Base-by-base conservation (phyloP, 2,888 invertebrate species). In the Trachelus stipa region DNA sequence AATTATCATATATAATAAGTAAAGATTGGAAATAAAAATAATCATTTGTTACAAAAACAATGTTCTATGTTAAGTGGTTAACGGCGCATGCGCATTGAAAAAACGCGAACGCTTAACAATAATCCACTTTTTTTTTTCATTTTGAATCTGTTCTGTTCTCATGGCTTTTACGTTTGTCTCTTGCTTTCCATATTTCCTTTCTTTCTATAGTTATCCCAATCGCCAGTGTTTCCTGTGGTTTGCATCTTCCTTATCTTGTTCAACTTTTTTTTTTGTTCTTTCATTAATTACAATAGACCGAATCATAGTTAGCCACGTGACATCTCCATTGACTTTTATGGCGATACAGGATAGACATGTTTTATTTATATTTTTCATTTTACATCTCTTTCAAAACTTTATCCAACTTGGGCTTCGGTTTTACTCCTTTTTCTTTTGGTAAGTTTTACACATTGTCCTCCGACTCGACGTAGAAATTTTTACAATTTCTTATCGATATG, bases 1-100 rank as follows among this genome's bases (percentile, higher is more conserved):
- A 82, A 83, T 79, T 73, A 74, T 84, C 71, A 83, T 83, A 79
- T 79, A 81, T 83, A 85, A 85, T 87, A 86, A 84, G 84, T 85
- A 86, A 87, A 87, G 84, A 83, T 85, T 82, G 85, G 84, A 84
- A 87, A 87, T 87, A 87, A 87, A 88, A 87, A 86, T 87, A 88
- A 85, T 87, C 78, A 87, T 85, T 88, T 87, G 86, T 86, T 86
- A 87, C 86, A 87, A 88, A 88, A 88, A 86, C 84, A 87, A 86
- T 85, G 81, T 83, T 75, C 77, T 82, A 82, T 84, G 76, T 81
- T 83, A 76, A 78, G 81, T 81, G 82, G 81, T 78, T 81, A 56
- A 56, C 56, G 23, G 9, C 56, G 56, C 15, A 23, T 23, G 56
- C 56, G 56, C 23, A 81, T 76, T 23, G 56, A 81, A 80, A 80